phyloP scores from a whole-genome alignment of 2,888 invertebrate genomes.

The Allophyes oxyacanthae region DNA sequence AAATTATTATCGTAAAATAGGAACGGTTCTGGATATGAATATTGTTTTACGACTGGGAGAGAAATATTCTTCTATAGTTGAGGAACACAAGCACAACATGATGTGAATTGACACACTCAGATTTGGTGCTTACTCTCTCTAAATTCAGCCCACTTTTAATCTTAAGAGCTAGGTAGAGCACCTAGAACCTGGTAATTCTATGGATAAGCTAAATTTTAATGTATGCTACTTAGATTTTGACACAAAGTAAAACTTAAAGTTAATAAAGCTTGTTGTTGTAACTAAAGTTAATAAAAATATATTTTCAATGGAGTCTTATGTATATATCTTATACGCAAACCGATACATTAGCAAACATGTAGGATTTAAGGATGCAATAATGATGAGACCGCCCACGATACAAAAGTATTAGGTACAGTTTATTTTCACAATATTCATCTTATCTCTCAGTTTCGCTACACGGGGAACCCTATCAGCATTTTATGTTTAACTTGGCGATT shows the following conservation, averaged over 20 bases:
- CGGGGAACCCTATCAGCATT: constrained; percentile 15
- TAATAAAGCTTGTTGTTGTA: no score
- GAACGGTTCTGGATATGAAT: constrained; percentile 44
- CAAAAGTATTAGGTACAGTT: constrained; percentile 3
- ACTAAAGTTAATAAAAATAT: no score
- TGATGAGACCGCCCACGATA: constrained; percentile 35
- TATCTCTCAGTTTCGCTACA: constrained; percentile 29
- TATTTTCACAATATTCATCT: constrained; percentile 33
- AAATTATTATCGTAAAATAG: constrained; percentile 47
- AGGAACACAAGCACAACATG: constrained; percentile 3
- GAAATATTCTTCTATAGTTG: constrained; percentile 19
- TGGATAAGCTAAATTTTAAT: not conserved
- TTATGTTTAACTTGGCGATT: constrained; percentile 32
- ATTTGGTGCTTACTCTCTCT: no score
- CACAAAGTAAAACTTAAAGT: no score
- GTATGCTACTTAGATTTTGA: not conserved
- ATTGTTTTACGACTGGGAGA: constrained; percentile 40
- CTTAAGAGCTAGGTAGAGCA: no score
- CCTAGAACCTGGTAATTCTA: not conserved
- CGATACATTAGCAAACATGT: no score
- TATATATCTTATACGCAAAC: no score
- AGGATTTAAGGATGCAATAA: constrained; percentile 2
- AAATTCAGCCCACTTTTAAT: no score
- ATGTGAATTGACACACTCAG: no score
- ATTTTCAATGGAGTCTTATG: no score